A percentile compares a stretch with the other conserved stretches of the same genome.
Conservation (phyloP, 2,888 invertebrate genomes). For the Drosophila anomalipes region DNA sequence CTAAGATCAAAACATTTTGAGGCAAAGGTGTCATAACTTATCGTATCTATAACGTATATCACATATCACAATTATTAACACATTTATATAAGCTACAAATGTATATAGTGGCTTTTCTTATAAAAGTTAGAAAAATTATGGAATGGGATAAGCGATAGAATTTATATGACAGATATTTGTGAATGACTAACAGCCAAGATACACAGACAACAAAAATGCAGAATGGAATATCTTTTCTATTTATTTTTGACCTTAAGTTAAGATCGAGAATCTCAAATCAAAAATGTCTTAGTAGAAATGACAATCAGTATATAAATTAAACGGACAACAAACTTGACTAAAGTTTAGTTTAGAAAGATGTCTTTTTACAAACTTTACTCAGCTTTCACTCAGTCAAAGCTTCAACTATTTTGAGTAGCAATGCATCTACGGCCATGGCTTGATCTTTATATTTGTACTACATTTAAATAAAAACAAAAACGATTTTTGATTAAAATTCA, state of each 20-base stretch:
- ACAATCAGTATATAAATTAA: neutral
- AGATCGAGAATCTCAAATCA: neutral
- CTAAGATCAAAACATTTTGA: conserved; percentile 54
- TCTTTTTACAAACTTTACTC: neutral
- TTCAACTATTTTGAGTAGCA: neutral
- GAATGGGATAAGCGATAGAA: neutral
- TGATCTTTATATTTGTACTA: neutral
- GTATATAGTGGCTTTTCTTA: neutral
- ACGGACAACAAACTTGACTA: neutral
- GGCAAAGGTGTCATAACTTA: conserved; percentile 52
- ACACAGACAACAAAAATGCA: neutral
- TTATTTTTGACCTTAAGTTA: neutral
- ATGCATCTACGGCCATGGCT: neutral
- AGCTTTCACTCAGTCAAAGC: neutral
- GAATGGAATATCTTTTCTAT: neutral
- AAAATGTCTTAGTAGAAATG: neutral
- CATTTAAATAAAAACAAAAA: neutral
- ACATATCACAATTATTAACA: neutral
- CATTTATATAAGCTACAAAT: neutral
- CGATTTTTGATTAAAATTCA: neutral
- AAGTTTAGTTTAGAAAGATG: neutral
- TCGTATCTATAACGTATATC: conserved; percentile 1
- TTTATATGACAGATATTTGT: neutral
- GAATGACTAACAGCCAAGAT: neutral
- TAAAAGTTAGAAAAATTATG: neutral